Evolutionary conservation across 1,140 invertebrate species (phyloP), one percentile per base, ranked within the genome.

Genomic region (Zaprionus davidi): DNA sequence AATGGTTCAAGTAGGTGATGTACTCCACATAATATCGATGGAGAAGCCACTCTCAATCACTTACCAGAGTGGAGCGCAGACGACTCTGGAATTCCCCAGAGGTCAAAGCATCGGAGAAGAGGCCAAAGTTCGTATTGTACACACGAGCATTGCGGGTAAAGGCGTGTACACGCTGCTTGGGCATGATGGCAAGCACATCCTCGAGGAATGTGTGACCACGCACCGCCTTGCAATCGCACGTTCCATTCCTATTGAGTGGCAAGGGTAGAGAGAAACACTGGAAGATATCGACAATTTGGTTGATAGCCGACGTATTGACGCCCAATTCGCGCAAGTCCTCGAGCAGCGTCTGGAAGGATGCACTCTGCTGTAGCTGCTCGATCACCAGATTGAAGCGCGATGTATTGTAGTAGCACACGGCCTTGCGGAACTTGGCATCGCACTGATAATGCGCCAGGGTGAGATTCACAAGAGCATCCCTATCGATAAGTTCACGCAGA

Each of bases 391-490:
- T 24, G 46, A 91, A 90, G 0, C 56, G 63, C 1, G 72, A 5
- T 1, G 87, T 83, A 5, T 91, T 68, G 15, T 81, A 87, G 49
- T 74, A 90, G 15, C 57, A 57, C 60, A 90, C 44, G 7, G 87
- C 87, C 12, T 68, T 67, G 7, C 80, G 80, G 65, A 90, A 90
- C 44, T 76, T 78, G n/a, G 46, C 3, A 26, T 90, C 59, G 65
- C 83, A 83, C 12, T 81, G 71, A n/a, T 81, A 91, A 17, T 90
- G 82, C n/a, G 55, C 26, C 22, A 81, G 69, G 22, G 91, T 79
- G 12, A 87, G 60, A 0, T 75, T 58, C 20, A 24, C 51, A 0
- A 90, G 71, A 0, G 31, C 15, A 11, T 71, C 34, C 49, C 38
- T 28, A 5, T 87, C 70, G 24, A 90, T 91, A 11, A 75, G 13